Conservation (phyloP, 2,797 vertebrate species). For the Zonotrichia albicollis region DNA sequence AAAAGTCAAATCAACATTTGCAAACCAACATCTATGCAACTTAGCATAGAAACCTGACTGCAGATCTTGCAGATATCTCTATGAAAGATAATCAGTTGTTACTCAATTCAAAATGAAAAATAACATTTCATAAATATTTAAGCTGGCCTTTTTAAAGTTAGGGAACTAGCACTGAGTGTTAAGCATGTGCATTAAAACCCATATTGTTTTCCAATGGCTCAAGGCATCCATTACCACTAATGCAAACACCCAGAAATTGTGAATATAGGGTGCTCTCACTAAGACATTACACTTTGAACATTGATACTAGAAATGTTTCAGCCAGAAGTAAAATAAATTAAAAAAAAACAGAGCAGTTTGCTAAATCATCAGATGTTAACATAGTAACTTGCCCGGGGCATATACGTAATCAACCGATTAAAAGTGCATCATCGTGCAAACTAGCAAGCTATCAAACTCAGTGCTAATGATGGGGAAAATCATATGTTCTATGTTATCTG, state of each 20-base stretch:
- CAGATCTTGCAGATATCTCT: not conserved
- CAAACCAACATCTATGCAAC: not conserved
- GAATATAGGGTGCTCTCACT: not conserved
- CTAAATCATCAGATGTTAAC: slow-evolving; percentile 34
- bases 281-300: not conserved
- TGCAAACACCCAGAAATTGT: not conserved
- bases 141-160: not conserved
- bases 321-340: slow-evolving; percentile 46
- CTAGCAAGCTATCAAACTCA: slow-evolving; percentile 21
- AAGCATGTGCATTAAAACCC: not conserved
- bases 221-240: not conserved
- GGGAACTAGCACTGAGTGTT: not conserved
- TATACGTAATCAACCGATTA: slow-evolving; percentile 25
- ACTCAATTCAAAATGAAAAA: not conserved
- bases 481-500: not conserved
- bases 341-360: slow-evolving; percentile 31
- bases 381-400: not conserved
- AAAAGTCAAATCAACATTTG: not conserved
- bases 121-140: not conserved
- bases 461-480: slow-evolving; percentile 34
- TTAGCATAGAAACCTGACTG: not conserved
- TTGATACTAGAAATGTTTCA: not conserved
- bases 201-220: not conserved
- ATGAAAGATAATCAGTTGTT: not conserved
- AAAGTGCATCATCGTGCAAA: slow-evolving; percentile 20